These are phyloP conservation scores for Phengaris arion DNA, from an alignment of 2,888 invertebrate species.

Conservation along the genomic window DNA sequence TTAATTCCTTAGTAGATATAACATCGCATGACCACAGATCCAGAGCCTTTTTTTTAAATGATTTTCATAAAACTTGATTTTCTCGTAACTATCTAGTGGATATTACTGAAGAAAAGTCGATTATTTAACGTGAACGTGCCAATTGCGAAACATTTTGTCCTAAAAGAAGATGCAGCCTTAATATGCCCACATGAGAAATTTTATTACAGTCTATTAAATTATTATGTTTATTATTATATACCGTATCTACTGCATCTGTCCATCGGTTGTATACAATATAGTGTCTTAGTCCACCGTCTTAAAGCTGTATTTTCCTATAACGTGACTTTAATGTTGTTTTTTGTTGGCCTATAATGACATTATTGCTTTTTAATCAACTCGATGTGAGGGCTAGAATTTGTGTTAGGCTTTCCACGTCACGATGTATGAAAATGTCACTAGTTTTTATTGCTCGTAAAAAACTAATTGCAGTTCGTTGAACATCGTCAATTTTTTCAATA, in stretches of 20 bases:
- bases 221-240: conserved; percentile 23
- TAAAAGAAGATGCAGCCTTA: conserved; percentile 5
- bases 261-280: background rate
- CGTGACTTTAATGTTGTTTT: conserved; percentile 44
- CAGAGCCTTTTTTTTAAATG: background rate
- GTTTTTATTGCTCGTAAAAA: conserved; percentile 29
- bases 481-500: background rate
- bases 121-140: background rate
- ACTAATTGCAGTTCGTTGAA: conserved; percentile 3
- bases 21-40: background rate
- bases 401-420: conserved; percentile 39
- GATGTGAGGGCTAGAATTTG: conserved; percentile 54
- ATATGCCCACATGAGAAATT: conserved; percentile 22
- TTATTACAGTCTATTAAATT: conserved; percentile 13
- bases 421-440: conserved; percentile 43
- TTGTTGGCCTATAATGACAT: conserved; percentile 62
- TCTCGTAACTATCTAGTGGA: background rate
- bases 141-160: background rate
- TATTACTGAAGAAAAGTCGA: background rate
- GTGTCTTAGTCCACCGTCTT: background rate
- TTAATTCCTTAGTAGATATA: background rate
- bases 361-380: conserved; percentile 69
- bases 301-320: background rate
- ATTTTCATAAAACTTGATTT: background rate
- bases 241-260: conserved; percentile 25